These are phyloP conservation scores for Sphaeridia pumilis DNA, from an alignment of 2,888 invertebrate genomes.

Conservation along the genomic window DNA sequence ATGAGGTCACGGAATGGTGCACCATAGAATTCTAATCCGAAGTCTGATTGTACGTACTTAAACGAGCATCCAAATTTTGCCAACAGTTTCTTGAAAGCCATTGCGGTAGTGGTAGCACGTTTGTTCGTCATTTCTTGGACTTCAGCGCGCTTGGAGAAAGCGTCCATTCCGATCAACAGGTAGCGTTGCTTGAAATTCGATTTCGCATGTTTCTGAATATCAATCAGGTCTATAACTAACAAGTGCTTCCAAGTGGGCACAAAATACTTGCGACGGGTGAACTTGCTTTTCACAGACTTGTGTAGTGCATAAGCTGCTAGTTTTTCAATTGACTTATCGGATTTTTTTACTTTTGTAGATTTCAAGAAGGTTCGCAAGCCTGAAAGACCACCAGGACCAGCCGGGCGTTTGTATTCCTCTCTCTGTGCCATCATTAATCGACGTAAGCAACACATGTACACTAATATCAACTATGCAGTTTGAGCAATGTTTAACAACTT, in stretches of 20 bases:
- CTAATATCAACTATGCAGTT: too few species aligned
- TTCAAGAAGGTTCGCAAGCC: too few species aligned
- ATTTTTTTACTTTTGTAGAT: too few species aligned
- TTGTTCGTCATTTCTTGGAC: not conserved
- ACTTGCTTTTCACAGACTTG: conserved; percentile 1
- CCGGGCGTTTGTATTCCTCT: too few species aligned
- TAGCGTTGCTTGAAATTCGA: not conserved
- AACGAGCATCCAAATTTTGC: not conserved
- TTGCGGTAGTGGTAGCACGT: not conserved
- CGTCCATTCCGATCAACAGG: conserved; percentile 4
- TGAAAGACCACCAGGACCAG: too few species aligned
- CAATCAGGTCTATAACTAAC: conserved; percentile 2
- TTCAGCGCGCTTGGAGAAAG: not conserved
- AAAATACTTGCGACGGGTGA: not conserved
- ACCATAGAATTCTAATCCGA: conserved; percentile 3
- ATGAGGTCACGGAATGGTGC: not conserved
- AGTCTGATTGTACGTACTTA: not conserved
- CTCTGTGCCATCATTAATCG: too few species aligned
- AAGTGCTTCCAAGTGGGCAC: not conserved
- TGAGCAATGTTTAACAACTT: too few species aligned
- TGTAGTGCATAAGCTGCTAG: too few species aligned
- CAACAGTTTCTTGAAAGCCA: conserved; percentile 6
- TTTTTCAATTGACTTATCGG: too few species aligned
- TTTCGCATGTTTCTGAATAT: not conserved
- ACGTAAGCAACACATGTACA: too few species aligned